Evolutionary conservation across 2,797 vertebrate species (phyloP), one percentile per base, ranked within the genome.

Genomic region (Petrocephalus schoutedeni): DNA sequence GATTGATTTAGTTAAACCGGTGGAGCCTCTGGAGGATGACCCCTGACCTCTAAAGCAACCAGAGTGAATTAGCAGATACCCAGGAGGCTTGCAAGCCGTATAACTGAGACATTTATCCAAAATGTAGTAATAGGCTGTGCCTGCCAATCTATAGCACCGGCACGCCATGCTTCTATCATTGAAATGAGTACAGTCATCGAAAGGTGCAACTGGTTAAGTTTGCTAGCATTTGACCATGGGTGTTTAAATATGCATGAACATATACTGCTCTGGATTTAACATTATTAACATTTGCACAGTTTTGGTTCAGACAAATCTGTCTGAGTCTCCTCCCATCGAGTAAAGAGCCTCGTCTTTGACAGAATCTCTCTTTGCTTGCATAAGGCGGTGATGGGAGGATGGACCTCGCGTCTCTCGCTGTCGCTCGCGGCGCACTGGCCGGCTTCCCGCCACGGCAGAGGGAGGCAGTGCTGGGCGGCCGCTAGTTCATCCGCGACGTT

Each of bases 1-100:
- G 90, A 84, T 90, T 85, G 58, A 88, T 88, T 91, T 85, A 74
- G 41, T 87, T 86, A 86, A 89, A 71, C 32, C 7, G 28, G n/a
- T 19, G 36, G 36, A 19, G 45, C n/a, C 21, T 80, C 88, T 88
- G 51, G 36, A 54, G 54, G 54, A 23, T 61, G 61, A 88, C 88
- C 85, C 21, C 80, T 84, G 80, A 84, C 80, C 21, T 84, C 80
- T 84, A 84, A 54, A 84, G 80, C 49, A 51, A 84, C 80, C 45
- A 21, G 45, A 84, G 41, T 84, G 80, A 84, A 84, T 84, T 84
- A 54, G 80, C 80, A 54, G 80, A 51, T 54, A 84, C 80, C 10
- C 80, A 51, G 16, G 21, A 83, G 19, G n/a, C 49, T 16, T 4
- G 21, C 51, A 54, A n/a, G 14, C 58, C 28, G 64, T 51, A 57